Conservation (phyloP, 2,888 invertebrate species). For the Cosmia trapezina region DNA sequence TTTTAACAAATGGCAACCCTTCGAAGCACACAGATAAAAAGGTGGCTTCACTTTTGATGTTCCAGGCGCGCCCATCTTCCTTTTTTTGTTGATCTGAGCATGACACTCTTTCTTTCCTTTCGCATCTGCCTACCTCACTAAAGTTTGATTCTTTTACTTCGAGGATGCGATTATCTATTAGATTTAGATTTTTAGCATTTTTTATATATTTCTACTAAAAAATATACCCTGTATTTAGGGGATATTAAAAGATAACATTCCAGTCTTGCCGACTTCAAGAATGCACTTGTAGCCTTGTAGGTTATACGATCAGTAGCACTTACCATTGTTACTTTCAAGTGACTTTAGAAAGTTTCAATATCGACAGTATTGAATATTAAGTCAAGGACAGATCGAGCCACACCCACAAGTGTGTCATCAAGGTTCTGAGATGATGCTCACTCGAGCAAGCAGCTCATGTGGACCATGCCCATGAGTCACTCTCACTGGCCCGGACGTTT, state of each 20-base stretch:
- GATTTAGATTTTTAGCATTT: not conserved
- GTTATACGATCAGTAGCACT: not conserved
- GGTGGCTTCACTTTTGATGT: no score
- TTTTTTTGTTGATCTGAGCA: no score
- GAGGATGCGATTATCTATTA: not conserved
- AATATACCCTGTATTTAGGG: not conserved
- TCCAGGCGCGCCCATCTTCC: no score
- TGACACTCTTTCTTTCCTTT: not conserved
- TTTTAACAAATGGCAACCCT: no score
- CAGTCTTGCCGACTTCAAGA: not conserved
- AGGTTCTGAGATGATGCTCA: slow-evolving; percentile 29
- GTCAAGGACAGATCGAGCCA: slow-evolving; percentile 48
- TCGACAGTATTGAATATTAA: slow-evolving; percentile 5
- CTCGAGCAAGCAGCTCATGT: slow-evolving; percentile 33
- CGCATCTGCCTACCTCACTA: not conserved
- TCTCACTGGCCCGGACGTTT: slow-evolving; percentile 25
- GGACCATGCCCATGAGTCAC: slow-evolving; percentile 28
- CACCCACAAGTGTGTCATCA: slow-evolving; percentile 50
- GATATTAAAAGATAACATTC: not conserved
- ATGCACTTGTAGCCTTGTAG: not conserved
- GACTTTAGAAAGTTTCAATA: slow-evolving; percentile 6
- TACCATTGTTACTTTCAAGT: slow-evolving; percentile 12
- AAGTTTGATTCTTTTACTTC: not conserved
- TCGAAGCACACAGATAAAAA: no score
- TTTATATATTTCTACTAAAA: not conserved